Percentiles rank a stretch among this genome's conserved stretches.
phyloP scores from a whole-genome alignment of 2,888 invertebrate genomes.

The Clostera curtula region DNA sequence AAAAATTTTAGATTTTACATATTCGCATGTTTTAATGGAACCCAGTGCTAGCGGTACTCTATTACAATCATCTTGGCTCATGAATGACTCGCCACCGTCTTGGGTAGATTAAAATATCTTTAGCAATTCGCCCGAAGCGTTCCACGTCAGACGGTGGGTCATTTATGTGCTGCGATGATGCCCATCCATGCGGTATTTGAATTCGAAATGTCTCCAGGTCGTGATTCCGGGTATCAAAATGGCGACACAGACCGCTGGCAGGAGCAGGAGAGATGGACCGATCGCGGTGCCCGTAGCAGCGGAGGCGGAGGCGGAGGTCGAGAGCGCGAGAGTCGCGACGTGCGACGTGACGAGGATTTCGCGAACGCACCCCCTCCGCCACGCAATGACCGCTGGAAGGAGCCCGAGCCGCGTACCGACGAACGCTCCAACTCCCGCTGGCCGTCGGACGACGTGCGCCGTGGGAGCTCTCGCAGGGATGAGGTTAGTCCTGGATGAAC shows the following conservation, averaged over 20 bases:
- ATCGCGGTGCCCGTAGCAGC: constrained; percentile 28
- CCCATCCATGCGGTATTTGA: too few species aligned
- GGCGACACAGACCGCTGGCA: constrained; percentile 67
- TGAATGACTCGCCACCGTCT: too few species aligned
- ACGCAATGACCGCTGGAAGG: constrained; percentile 79
- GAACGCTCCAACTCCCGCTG: constrained; percentile 58
- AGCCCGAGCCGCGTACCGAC: constrained; percentile 63
- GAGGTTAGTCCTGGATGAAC: constrained; percentile 40
- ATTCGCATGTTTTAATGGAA: too few species aligned
- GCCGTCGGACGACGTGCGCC: constrained; percentile 65
- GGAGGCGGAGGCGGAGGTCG: constrained; percentile 13
- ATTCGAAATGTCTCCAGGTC: constrained; percentile 34
- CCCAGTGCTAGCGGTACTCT: too few species aligned
- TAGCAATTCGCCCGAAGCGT: too few species aligned
- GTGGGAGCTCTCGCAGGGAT: constrained; percentile 57
- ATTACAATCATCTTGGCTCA: too few species aligned
- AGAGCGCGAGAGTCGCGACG: constrained; percentile 34
- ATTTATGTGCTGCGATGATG: too few species aligned
- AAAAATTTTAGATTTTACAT: too few species aligned
- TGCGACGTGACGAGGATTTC: constrained; percentile 34
- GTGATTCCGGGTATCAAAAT: constrained; percentile 66
- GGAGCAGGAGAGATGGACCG: constrained; percentile 42
- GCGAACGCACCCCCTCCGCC: constrained; percentile 56
- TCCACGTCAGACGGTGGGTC: too few species aligned
- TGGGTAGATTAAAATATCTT: too few species aligned